phyloP scores from a whole-genome alignment of 2,113 vertebrate genomes.

The Grallaria varia region DNA sequence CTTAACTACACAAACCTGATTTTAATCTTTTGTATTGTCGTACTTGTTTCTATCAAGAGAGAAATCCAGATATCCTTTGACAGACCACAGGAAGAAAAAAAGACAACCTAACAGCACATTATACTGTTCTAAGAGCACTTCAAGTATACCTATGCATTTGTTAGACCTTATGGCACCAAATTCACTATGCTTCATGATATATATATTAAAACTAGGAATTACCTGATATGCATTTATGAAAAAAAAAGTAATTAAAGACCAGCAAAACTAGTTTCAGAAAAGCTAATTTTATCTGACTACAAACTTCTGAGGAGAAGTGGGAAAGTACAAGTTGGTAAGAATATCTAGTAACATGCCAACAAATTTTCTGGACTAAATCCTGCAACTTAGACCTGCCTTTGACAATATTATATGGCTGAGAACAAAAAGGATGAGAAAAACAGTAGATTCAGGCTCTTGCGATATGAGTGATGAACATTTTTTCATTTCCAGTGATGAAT shows the following conservation, averaged over 20 bases:
- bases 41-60: background rate
- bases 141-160: background rate
- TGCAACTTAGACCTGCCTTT: background rate
- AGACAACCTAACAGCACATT: background rate
- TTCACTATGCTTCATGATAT: background rate
- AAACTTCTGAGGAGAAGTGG: background rate
- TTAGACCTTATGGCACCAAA: background rate
- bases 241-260: background rate
- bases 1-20: background rate
- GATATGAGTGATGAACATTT: background rate
- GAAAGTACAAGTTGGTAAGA: background rate
- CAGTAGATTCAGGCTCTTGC: background rate
- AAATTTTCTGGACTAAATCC: background rate
- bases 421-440: background rate
- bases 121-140: background rate
- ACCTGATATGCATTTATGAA: background rate
- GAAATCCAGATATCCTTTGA: background rate
- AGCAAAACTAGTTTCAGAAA: background rate
- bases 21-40: background rate
- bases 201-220: background rate
- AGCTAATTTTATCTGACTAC: background rate
- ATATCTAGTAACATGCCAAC: background rate
- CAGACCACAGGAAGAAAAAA: background rate
- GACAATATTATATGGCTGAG: background rate
- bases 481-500: background rate